phyloP scores from a whole-genome alignment of 2,888 invertebrate genomes.

The Entomobrya proxima region DNA sequence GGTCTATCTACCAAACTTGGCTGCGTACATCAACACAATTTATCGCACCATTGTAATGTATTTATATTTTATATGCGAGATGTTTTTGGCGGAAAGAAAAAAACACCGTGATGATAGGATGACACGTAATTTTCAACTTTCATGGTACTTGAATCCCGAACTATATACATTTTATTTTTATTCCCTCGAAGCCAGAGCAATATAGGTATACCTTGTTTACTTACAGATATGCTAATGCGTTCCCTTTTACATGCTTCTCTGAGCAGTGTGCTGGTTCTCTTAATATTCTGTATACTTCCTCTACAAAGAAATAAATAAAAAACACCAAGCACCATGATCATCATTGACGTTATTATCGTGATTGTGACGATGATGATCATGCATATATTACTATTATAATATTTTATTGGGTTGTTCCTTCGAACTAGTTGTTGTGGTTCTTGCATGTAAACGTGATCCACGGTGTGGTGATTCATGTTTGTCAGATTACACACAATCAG shows the following conservation, averaged over 20 bases:
- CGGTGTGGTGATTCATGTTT: conserved; percentile 61
- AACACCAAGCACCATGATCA: conserved; percentile 7
- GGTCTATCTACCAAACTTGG: background rate
- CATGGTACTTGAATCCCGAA: conserved; percentile 54
- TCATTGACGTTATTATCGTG: background rate
- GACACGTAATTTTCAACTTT: conserved; percentile 60
- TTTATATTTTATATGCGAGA: background rate
- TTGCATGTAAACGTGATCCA: conserved; percentile 59
- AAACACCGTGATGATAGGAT: conserved; percentile 41
- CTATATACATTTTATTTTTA: background rate
- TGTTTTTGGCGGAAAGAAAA: conserved; percentile 15
- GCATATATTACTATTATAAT: conserved; percentile 22
- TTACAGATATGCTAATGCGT: conserved; percentile 42
- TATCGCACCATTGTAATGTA: conserved; percentile 21
- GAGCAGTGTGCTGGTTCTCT: conserved; percentile 5
- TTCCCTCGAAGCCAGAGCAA: background rate
- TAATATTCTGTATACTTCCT: background rate
- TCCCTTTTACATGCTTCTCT: conserved; percentile 46
- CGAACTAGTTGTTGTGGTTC: background rate
- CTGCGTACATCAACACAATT: conserved; percentile 18
- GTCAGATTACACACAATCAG: conserved; percentile 49
- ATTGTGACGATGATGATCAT: conserved; percentile 18
- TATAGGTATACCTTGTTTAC: background rate
- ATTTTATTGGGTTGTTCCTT: conserved; percentile 34
- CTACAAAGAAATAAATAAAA: background rate